Conservation (phyloP, 2,888 invertebrate species). For the Apamea anceps region DNA sequence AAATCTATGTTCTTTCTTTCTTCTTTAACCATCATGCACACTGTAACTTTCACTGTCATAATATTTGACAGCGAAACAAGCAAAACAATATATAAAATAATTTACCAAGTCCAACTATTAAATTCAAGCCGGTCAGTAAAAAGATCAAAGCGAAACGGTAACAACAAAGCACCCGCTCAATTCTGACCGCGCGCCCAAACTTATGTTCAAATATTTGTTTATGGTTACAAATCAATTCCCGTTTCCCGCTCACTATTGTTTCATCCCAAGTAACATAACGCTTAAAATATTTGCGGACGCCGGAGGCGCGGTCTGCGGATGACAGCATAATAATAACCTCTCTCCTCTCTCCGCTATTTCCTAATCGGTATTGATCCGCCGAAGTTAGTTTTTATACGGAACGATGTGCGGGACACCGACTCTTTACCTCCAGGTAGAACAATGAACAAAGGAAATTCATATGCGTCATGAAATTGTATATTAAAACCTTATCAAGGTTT, state of each 20-base stretch:
- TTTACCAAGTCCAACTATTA: conserved; percentile 17
- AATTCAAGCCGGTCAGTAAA: conserved; percentile 23
- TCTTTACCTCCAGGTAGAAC: conserved; percentile 15
- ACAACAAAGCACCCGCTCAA: conserved; percentile 38
- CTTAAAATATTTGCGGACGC: conserved; percentile 68
- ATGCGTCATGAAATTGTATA: background rate
- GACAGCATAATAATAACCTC: conserved; percentile 76
- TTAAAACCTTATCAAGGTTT: conserved; percentile 17
- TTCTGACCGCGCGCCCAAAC: conserved; percentile 47
- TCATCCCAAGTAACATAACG: conserved; percentile 60
- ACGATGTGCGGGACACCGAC: conserved; percentile 12
- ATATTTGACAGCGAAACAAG: background rate
- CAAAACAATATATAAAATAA: background rate
- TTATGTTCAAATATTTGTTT: conserved; percentile 63
- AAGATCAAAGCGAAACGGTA: conserved; percentile 46
- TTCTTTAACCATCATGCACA: background rate
- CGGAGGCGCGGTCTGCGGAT: conserved; percentile 65
- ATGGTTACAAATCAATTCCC: conserved; percentile 60
- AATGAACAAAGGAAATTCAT: conserved; percentile 30
- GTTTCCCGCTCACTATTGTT: conserved; percentile 63
- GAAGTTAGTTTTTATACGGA: conserved; percentile 52
- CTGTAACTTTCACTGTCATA: background rate
- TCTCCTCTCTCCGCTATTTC: conserved; percentile 61
- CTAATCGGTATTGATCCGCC: conserved; percentile 70
- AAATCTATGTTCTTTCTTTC: background rate